Evolutionary conservation across 2,888 invertebrate genomes (phyloP).

Genomic region (Macaria liturata): DNA sequence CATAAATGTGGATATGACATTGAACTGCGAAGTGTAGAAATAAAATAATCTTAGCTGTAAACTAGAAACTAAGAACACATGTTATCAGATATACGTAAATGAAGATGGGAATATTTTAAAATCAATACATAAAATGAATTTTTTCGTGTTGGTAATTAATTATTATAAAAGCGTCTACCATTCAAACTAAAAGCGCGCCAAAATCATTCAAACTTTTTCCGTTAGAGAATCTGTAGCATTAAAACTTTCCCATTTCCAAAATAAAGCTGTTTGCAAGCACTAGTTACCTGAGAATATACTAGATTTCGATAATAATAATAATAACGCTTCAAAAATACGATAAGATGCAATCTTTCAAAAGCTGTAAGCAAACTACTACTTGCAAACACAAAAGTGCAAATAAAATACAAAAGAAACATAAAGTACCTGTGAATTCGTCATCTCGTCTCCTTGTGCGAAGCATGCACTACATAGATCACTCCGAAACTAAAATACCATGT

Average conservation of each 20-base stretch:
- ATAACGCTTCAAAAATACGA: slow-evolving; percentile 22
- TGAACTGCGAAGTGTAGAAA: too few relatives aligned
- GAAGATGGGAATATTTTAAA: slow-evolving; percentile 7
- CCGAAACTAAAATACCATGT: slow-evolving; percentile 70
- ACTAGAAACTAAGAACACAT: too few relatives aligned
- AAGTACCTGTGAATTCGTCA: slow-evolving; percentile 86
- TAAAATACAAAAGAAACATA: slow-evolving; percentile 50
- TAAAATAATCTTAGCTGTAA: too few relatives aligned
- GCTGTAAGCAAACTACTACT: slow-evolving; percentile 26
- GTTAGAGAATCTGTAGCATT: neutral
- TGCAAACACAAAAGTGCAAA: slow-evolving; percentile 53
- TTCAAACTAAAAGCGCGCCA: too few relatives aligned
- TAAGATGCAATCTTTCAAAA: slow-evolving; percentile 19
- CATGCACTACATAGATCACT: slow-evolving; percentile 79
- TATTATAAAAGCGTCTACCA: too few relatives aligned
- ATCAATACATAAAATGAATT: too few relatives aligned
- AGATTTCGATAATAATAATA: neutral
- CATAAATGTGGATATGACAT: too few relatives aligned
- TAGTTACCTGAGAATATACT: slow-evolving; percentile 6
- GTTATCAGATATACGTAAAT: neutral
- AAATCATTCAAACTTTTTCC: too few relatives aligned
- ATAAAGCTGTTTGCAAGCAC: slow-evolving; percentile 18
- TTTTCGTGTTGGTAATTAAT: too few relatives aligned
- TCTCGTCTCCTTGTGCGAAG: slow-evolving; percentile 73
- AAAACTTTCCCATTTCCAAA: slow-evolving; percentile 18